Base-by-base conservation (phyloP, 2,797 vertebrate genomes). In the Botia kubotai region DNA sequence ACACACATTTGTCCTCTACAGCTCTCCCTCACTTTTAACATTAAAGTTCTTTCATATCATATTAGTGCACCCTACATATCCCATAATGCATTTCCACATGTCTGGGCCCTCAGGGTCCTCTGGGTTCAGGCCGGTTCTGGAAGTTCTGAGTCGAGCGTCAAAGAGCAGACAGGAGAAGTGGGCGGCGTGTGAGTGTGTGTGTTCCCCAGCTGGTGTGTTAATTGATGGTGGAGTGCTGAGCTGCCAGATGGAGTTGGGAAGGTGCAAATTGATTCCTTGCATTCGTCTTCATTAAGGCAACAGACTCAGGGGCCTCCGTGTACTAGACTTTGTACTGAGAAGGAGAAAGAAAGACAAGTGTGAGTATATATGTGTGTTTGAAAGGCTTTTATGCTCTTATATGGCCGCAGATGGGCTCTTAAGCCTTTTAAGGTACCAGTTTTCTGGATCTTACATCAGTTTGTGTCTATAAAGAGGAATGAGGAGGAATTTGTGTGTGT, bases 271-370 rank as follows among this genome's bases (percentile, higher is more conserved):
- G 90, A 93, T 93, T 94, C 90, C 90, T 91, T 85, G 87, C 92
- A 93, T 94, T 94, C 91, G 90, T 94, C 93, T 94, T 94, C 92
- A 94, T 94, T 94, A 94, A 92, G 88, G 86, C 87, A 55, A 88
- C 88, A 82, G 62, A 90, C 91, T 92, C 87, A 87, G 88, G 89
- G 90, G 92, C 88, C 77, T 81, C 36, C 53, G 62, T 80, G 72
- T 78, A 50, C 43, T 19, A 46, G 36, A 69, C 60, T 79, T 75
- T 89, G 84, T 80, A 81, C 11, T 79, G 68, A 69, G n/a, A 68
- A 75, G 77, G 82, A 80, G 75, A 79, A 81, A 62, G 57, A 72
- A 55, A 57, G 23, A 36, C n/a, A 26, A 74, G 60, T 39, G 46
- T 39, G n/a, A 46, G 8, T 70, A 52, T 48, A n/a, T 33, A 13